Evolutionary conservation across 2,797 vertebrate species (phyloP), one percentile per base, ranked within the genome.

Genomic region (Anisognathus igniventris): DNA sequence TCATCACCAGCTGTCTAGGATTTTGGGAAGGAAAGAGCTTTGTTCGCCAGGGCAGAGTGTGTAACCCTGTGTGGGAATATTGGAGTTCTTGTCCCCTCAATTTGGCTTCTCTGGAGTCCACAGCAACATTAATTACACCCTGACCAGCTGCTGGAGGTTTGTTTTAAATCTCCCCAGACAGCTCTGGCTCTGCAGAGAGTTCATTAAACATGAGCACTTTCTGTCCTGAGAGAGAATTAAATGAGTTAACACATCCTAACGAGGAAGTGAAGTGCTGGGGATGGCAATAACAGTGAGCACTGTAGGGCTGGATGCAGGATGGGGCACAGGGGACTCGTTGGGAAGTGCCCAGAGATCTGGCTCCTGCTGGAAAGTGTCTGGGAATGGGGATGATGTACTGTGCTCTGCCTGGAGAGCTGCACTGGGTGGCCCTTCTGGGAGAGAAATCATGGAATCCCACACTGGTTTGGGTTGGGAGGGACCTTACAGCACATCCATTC

Each of bases 141-240:
- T 70, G 77, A 61, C 62, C 92, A 75, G 92, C 80, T 91, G 84
- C 83, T 70, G 70, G 66, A 88, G 48, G 66, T 30, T 92, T 42
- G 71, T 27, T 72, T 72, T 85, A 68, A 81, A 86, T 54, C 78
- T 92, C 73, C 72, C 51, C 56, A 87, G 77, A 60, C 17, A 18
- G 44, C 37, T 53, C 64, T 73, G 70, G 57, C 30, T 74, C 85
- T 73, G 70, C 48, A 30, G 83, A 82, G 82, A 85, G 84, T 85
- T 95, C 91, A 94, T 95, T 95, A 95, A 90, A 48, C 66, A 62
- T 0, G 4, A 80, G 37, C 16, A 4, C 71, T 91, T 50, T 56
- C 35, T 44, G 72, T 93, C 62, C 76, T 91, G 89, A 45, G 77
- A 82, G 71, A 64, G 93, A 91, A 89, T 91, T 94, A 94, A 92